phyloP scores from a whole-genome alignment of 1,140 invertebrate genomes.

The Trachymyrmex cornetzi region DNA sequence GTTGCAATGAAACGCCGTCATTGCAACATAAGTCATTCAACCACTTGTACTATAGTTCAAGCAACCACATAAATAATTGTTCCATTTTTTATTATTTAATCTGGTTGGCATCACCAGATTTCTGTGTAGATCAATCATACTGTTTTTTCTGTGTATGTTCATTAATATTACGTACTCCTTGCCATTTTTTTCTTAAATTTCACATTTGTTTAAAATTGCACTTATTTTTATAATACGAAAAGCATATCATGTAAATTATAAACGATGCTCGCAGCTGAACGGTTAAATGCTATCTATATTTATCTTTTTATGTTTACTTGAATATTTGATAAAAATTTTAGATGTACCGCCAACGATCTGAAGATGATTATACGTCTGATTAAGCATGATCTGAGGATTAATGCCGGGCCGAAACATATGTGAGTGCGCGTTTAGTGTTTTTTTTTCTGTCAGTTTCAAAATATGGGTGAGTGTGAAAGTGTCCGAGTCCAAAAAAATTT shows the following conservation, averaged over 20 bases:
- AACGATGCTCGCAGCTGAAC: not conserved
- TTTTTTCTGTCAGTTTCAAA: not conserved
- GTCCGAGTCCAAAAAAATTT: too few relatives aligned
- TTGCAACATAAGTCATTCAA: too few relatives aligned
- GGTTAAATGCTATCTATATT: not conserved
- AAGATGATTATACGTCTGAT: conserved; percentile 95
- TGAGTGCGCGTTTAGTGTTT: conserved; percentile 82
- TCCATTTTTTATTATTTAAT: too few relatives aligned
- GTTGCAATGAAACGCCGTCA: too few relatives aligned
- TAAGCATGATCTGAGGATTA: conserved; percentile 96
- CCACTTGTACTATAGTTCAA: too few relatives aligned
- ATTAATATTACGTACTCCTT: not conserved
- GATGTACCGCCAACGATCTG: conserved; percentile 94
- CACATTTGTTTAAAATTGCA: not conserved
- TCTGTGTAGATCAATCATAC: too few relatives aligned
- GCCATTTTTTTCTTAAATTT: not conserved
- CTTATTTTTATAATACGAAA: not conserved
- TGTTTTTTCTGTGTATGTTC: not conserved
- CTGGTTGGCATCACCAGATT: too few relatives aligned
- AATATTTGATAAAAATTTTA: conserved; percentile 80
- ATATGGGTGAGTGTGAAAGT: too few relatives aligned
- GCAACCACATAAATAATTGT: too few relatives aligned
- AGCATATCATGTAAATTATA: not conserved
- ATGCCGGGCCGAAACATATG: conserved; percentile 96
- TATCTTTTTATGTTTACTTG: not conserved